A percentile compares a stretch with the other conserved stretches of the same genome.
Conservation (phyloP, 2,113 vertebrate species). For the Labeo rohita region DNA sequence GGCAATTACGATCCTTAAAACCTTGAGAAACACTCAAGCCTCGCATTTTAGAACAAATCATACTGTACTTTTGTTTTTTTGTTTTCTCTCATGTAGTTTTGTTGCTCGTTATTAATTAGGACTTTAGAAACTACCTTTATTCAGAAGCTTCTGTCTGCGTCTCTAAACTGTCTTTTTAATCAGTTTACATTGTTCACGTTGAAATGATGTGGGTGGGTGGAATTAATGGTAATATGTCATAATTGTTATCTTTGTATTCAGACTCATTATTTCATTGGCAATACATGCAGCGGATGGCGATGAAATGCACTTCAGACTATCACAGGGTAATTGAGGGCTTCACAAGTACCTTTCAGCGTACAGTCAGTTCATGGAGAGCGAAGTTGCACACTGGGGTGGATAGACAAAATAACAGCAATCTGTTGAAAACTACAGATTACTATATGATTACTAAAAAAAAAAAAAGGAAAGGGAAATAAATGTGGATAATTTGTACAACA, state of each 20-base stretch:
- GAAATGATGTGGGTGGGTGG: neutral
- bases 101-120: neutral
- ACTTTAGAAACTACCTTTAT: neutral
- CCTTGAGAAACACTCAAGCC: neutral
- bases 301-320: conserved; percentile 1
- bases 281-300: neutral
- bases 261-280: conserved; percentile 7
- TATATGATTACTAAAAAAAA: neutral
- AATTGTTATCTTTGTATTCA: conserved; percentile 29
- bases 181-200: conserved; percentile 4
- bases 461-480: neutral
- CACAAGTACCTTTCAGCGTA: neutral
- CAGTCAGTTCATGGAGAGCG: neutral
- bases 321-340: neutral
- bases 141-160: neutral
- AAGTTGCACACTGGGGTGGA: neutral
- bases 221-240: neutral
- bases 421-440: neutral
- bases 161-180: conserved; percentile 7
- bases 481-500: neutral
- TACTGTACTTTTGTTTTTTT: neutral
- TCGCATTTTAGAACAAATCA: neutral
- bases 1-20: neutral
- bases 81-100: neutral
- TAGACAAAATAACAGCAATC: neutral